A percentile compares a stretch with the other conserved stretches of the same genome.
phyloP scores from a whole-genome alignment of 2,797 vertebrate species.

The Acrocephalus scirpaceus region DNA sequence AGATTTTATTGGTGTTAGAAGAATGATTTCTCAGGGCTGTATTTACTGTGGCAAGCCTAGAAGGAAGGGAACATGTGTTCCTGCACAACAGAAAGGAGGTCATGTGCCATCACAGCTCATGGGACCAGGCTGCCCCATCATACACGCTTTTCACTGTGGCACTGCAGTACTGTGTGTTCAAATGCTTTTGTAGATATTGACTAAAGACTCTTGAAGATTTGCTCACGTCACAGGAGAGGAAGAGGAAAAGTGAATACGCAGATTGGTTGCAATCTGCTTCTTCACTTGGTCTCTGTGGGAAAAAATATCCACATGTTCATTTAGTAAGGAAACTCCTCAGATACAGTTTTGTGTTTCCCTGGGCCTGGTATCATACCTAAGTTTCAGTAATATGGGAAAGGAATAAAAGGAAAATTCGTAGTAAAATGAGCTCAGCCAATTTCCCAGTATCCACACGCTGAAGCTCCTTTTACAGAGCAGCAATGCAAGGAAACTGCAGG shows the following conservation, averaged over 20 bases:
- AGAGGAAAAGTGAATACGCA: not conserved
- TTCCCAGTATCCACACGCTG: not conserved
- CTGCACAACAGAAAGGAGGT: not conserved
- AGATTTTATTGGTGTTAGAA: constrained; percentile 65
- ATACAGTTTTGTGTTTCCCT: fast-evolving
- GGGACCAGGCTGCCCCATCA: not conserved
- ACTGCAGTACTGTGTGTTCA: not conserved
- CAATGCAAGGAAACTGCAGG: not conserved
- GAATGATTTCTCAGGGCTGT: constrained; percentile 34
- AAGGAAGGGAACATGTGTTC: not conserved
- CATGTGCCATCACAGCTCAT: not conserved
- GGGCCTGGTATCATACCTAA: not conserved
- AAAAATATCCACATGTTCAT: not conserved
- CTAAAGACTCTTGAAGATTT: not conserved
- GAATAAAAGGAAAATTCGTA: not conserved
- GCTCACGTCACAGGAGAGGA: not conserved
- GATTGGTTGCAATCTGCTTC: not conserved
- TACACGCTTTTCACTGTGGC: too few relatives aligned
- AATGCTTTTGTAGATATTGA: not conserved
- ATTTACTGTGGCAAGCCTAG: constrained; percentile 42
- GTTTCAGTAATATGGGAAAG: not conserved
- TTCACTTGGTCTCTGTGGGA: not conserved
- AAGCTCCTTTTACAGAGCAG: not conserved
- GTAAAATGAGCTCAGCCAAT: not conserved
- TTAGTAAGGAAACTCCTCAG: not conserved